Evolutionary conservation across 2,113 vertebrate genomes (phyloP), one percentile per base, ranked within the genome.

Genomic region (Puffinus mauretanicus): DNA sequence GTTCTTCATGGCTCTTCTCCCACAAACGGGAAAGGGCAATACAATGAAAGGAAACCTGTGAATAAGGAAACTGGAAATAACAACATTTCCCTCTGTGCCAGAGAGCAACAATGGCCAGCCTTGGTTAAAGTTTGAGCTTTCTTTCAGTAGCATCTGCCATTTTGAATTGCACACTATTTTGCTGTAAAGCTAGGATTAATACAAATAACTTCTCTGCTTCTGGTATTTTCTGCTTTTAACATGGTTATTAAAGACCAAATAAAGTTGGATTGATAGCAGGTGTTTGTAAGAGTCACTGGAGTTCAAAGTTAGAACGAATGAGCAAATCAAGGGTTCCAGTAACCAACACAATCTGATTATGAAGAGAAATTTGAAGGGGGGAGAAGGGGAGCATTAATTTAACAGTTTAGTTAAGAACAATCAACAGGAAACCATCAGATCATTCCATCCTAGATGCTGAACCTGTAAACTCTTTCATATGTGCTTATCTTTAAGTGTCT

Each of bases 1-100:
- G 84, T 98, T 98, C 97, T 98, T 99, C 98, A 98, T 99, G 73
- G 95, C 95, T 98, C 98, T 98, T 97, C 97, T 99, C 98, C 98
- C 98, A 90, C 94, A 95, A 88, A 93, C 2, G 7, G 70, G 79
- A 96, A 90, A 93, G 96, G 97, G 86, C 79, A 98, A 98, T 82
- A 96, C 76, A 98, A 57, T 88, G 95, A 98, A 95, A 94, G 88
- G 66, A 96, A 97, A 98, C 98, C 98, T 98, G 98, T 88, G 96
- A 82, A 98, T 93, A 97, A 97, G 97, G 95, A 98, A 97, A 98
- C 97, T 96, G 86, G 94, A 97, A 97, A 97, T 97, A 91, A 97
- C 73, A 97, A 88, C 89, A 95, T 80, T 92, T 96, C 88, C 66
- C n/a, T 36, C 88, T 51, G 80, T 72, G 94, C 89, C 92, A 96